These are phyloP conservation scores for Eueides isabella DNA, from an alignment of 1,140 invertebrate species.

Conservation along the genomic window DNA sequence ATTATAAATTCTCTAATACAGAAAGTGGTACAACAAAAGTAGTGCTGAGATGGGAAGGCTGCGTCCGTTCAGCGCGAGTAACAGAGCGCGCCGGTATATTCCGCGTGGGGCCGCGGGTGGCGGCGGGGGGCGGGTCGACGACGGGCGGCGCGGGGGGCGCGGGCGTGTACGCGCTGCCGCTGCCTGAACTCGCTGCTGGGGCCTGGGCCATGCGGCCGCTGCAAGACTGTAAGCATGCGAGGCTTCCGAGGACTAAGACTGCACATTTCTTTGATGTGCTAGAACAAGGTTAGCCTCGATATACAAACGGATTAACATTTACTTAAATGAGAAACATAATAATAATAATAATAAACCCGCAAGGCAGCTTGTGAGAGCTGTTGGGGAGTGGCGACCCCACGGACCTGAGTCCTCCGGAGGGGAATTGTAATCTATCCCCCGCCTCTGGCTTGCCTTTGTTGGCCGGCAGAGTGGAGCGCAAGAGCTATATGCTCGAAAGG, in stretches of 20 bases:
- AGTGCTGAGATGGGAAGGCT: slow-evolving; percentile 71
- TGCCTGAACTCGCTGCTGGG: slow-evolving; percentile 64
- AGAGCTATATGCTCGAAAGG: too few species aligned
- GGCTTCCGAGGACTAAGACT: slow-evolving; percentile 71
- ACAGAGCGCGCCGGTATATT: slow-evolving; percentile 70
- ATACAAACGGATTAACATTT: not conserved
- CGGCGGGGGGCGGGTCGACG: slow-evolving; percentile 56
- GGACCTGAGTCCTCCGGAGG: too few species aligned
- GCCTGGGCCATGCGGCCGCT: slow-evolving; percentile 76
- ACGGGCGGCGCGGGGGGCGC: slow-evolving; percentile 69
- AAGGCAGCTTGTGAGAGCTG: too few species aligned
- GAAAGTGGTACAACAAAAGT: slow-evolving; percentile 74
- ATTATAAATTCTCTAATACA: too few species aligned
- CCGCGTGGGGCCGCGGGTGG: slow-evolving; percentile 62
- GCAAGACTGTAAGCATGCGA: slow-evolving; percentile 74
- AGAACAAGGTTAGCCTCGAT: slow-evolving; percentile 57
- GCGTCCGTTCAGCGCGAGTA: slow-evolving; percentile 63
- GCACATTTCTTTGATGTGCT: slow-evolving; percentile 73
- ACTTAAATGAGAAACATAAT: too few species aligned
- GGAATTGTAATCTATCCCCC: too few species aligned
- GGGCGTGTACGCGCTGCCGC: slow-evolving; percentile 70
- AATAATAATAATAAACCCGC: too few species aligned
- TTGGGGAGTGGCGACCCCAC: too few species aligned
- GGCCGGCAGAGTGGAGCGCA: too few species aligned
- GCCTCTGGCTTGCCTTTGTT: too few species aligned